Evolutionary conservation across 2,113 vertebrate genomes (phyloP), one percentile per base, ranked within the genome.

Genomic region (Melospiza georgiana): DNA sequence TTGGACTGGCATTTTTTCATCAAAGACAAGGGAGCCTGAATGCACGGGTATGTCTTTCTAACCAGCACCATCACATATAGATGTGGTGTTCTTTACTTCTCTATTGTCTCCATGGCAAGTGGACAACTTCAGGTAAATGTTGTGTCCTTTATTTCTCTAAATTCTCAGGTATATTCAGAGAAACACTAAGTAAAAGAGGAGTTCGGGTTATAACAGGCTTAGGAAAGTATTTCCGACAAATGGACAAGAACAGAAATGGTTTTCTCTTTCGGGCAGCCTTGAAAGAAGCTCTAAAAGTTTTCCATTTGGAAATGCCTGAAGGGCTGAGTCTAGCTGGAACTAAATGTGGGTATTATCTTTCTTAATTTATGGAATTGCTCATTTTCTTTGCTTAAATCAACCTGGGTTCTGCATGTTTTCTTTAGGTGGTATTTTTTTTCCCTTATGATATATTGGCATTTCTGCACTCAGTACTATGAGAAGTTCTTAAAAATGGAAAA

Each of bases 281-380:
- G 80, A 96, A 97, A 90, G 96, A 97, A 92, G 98, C 97, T 93
- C 84, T 98, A 19, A 94, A 97, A 90, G 11, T 44, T 55, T 98
- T 98, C 94, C 93, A 97, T 76, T 95, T 98, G 93, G 94, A 98
- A 89, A 52, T 98, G 9, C 86, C 97, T 62, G 96, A 98, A 87
- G 80, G 84, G 84, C 98, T 98, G 96, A 89, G 96, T 93, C 46
- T 78, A 43, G 24, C 18, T 91, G 62, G 66, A 90, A 52, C 15
- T 39, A 84, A 74, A 52, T 1, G 0, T 52, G 9, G 41, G 4
- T 71, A 48, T 86, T 59, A 25, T 71, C 25, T 83, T 63, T 43
- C 23, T 58, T 48, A 15, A 71, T 55, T 77, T 77, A 74, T 71
- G 22, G 24, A 78, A 39, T 63, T 1, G 3, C 18, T 86, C 49